These are phyloP conservation scores for Chaetophractus vellerosus DNA, from an alignment of 2,797 vertebrate species.

Conservation along the genomic window DNA sequence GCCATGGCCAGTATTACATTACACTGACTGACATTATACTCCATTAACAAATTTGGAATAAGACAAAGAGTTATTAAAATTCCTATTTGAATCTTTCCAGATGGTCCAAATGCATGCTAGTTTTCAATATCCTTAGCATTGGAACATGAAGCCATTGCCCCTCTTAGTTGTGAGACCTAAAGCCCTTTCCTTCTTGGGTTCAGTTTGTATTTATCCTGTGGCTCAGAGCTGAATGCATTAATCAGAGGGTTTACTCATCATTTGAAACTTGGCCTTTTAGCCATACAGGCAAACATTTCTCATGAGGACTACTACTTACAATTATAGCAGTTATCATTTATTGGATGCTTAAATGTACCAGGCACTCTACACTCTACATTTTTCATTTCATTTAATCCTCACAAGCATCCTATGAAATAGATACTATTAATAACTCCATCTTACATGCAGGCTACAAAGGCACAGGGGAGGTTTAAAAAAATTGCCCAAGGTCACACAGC, in stretches of 20 bases:
- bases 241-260: not conserved
- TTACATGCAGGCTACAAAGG: not conserved
- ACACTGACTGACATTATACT: not conserved
- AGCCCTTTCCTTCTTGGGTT: not conserved
- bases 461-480: not conserved
- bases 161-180: not conserved
- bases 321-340: not conserved
- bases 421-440: not conserved
- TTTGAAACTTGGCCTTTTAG: not conserved
- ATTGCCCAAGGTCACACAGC: not conserved
- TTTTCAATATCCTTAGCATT: not conserved
- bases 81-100: not conserved
- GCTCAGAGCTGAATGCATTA: not conserved
- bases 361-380: not conserved
- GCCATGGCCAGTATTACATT: no score
- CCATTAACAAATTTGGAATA: not conserved
- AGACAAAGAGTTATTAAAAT: not conserved
- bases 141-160: not conserved
- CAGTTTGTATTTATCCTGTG: not conserved
- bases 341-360: not conserved
- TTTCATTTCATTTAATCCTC: conserved; percentile 1
- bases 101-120: not conserved
- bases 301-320: not conserved
- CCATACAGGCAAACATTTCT: not conserved
- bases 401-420: not conserved